Evolutionary conservation across 2,797 vertebrate species (phyloP), one percentile per base, ranked within the genome.

Genomic region (Dryobates pubescens): DNA sequence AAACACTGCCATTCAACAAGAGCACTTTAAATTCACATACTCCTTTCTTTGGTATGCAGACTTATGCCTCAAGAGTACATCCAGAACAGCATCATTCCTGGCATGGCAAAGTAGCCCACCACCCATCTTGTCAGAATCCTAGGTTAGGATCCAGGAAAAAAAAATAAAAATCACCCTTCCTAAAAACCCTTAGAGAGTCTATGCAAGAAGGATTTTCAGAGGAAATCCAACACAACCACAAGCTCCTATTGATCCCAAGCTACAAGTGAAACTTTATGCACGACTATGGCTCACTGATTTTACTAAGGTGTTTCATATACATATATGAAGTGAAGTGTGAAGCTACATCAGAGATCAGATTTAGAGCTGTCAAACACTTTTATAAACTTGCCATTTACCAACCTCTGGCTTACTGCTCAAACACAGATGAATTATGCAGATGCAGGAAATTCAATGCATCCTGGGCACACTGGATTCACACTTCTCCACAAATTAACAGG

Each of bases 221-320:
- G 41, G 41, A 82, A 90, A 62, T 65, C 14, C 24, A 79, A 84
- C 24, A 84, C 17, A 56, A 5, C 5, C 64, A 67, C 1, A 4
- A 78, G 67, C 3, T 91, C 49, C 63, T 76, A 30, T 30, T 76
- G 85, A 93, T 38, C 53, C 10, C 49, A 67, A 88, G 22, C 32
- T 76, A 83, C 53, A 88, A 89, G 24, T 0, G 3, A 91, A 90
- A 83, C 15, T 65, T 87, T 63, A 70, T 83, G 73, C 7, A 15
- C 68, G 77, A 79, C 17, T 76, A 88, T 82, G 64, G 82, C 56
- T 95, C 72, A 65, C 79, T 88, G 87, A 83, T 78, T 96, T 91
- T 91, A 78, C 76, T 49, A 82, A 91, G 92, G 89, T 95, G 92
- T 95, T 96, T 95, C 91, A 88, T 92, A 93, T 89, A 80, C 47